A percentile compares a stretch with the other conserved stretches of the same genome.
Evolutionary conservation across 2,888 invertebrate genomes (phyloP).

Genomic region (Diaprepes abbreviatus): DNA sequence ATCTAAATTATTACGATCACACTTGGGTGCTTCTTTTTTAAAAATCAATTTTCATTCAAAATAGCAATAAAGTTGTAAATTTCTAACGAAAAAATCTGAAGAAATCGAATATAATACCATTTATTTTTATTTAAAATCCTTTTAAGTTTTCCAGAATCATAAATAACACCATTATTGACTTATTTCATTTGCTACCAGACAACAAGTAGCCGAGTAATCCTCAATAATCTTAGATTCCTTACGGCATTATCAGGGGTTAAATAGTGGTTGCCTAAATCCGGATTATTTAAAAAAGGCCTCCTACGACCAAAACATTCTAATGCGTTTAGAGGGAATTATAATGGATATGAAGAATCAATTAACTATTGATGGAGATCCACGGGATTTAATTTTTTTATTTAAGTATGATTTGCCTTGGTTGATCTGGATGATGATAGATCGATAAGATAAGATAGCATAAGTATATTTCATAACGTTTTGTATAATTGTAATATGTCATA

Average conservation of each 20-base stretch:
- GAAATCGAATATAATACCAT: too few relatives aligned
- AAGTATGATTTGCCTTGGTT: background rate
- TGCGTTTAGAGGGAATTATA: slow-evolving; percentile 27
- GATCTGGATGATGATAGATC: slow-evolving; percentile 3
- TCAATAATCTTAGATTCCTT: slow-evolving; percentile 8
- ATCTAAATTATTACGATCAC: too few relatives aligned
- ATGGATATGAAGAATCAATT: slow-evolving; percentile 38
- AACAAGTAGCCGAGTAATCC: slow-evolving; percentile 6
- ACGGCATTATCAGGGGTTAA: slow-evolving; percentile 12
- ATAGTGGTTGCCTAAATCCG: slow-evolving; percentile 27
- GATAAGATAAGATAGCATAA: too few relatives aligned
- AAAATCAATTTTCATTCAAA: too few relatives aligned
- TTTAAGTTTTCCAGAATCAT: too few relatives aligned
- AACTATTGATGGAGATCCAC: slow-evolving; percentile 31
- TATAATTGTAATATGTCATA: too few relatives aligned
- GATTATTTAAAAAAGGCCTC: slow-evolving; percentile 33
- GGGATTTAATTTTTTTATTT: slow-evolving; percentile 25
- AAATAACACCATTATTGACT: background rate
- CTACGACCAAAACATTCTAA: slow-evolving; percentile 17
- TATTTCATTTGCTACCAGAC: background rate
- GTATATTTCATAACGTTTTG: too few relatives aligned
- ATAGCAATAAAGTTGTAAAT: too few relatives aligned
- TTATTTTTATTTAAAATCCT: too few relatives aligned
- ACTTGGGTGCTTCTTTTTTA: too few relatives aligned
- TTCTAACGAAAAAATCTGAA: too few relatives aligned